Evolutionary conservation across 2,113 vertebrate genomes (phyloP).

Genomic region (Leptocoma aspasia): DNA sequence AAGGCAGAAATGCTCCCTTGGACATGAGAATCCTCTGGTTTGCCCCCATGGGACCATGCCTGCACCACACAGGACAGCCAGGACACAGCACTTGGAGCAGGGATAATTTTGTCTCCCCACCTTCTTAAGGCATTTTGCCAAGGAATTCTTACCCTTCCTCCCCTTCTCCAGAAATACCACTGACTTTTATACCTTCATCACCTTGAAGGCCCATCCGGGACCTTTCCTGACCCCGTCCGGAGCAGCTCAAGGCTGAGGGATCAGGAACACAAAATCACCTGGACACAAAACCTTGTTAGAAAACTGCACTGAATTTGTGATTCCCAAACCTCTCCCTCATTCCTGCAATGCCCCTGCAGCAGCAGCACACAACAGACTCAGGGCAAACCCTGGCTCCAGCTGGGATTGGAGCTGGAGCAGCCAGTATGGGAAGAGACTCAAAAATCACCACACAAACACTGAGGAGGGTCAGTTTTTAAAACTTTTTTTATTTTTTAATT

Average conservation of each 20-base stretch:
- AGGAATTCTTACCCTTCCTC: background rate
- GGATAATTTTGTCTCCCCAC: background rate
- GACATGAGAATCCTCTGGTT: background rate
- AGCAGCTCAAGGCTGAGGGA: background rate
- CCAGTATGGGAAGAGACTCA: fast-evolving
- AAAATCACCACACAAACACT: conserved; percentile 50
- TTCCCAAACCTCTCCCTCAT: background rate
- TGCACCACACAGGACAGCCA: fast-evolving
- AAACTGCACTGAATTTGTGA: fast-evolving
- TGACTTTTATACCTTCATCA: fast-evolving
- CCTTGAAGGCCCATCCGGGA: fast-evolving
- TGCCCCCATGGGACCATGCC: fast-evolving
- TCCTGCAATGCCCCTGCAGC: background rate
- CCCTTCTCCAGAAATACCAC: background rate
- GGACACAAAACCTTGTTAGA: background rate
- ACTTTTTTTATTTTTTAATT: conserved; percentile 98
- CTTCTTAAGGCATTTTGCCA: background rate
- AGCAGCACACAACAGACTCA: background rate
- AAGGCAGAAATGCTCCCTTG: background rate
- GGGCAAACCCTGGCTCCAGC: background rate
- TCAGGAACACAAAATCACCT: fast-evolving
- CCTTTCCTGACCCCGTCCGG: fast-evolving
- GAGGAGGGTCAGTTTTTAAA: conserved; percentile 92
- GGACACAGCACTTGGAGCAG: background rate
- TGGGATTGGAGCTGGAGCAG: background rate